Percentiles rank a stretch among this genome's conserved stretches.
Conservation (phyloP, 2,888 invertebrate species). For the Ceraclea dissimilis region DNA sequence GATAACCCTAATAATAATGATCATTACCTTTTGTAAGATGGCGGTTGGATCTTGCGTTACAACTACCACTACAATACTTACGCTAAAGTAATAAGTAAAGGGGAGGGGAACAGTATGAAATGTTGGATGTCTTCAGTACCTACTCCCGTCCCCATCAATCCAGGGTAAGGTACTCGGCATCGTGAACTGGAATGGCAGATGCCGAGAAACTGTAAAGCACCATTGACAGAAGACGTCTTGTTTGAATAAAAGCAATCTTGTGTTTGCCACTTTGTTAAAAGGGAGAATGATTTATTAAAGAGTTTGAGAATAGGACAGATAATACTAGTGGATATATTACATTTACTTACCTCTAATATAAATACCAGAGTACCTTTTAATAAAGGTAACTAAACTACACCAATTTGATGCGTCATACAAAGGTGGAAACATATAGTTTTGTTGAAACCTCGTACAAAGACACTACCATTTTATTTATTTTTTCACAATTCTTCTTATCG, state of each 20-base stretch:
- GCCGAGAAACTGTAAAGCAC: conserved; percentile 15
- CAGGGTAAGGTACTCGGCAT: background rate
- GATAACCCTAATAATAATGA: conserved; percentile 1
- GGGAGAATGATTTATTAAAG: conserved; percentile 25
- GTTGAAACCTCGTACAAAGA: too few relatives aligned
- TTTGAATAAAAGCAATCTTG: conserved; percentile 26
- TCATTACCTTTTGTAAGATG: background rate
- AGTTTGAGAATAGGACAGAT: background rate
- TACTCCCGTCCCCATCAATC: background rate
- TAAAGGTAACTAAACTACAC: too few relatives aligned
- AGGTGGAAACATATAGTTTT: too few relatives aligned
- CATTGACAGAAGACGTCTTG: conserved; percentile 25
- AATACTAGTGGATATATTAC: background rate
- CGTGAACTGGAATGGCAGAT: background rate
- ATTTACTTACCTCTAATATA: too few relatives aligned
- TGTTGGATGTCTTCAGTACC: background rate
- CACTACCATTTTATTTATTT: too few relatives aligned
- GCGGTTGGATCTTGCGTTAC: too few relatives aligned
- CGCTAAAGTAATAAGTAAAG: background rate
- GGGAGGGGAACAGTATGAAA: background rate
- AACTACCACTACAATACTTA: too few relatives aligned
- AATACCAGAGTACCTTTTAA: too few relatives aligned
- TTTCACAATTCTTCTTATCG: too few relatives aligned
- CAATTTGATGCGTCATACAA: too few relatives aligned
- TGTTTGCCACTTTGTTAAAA: conserved; percentile 21